phyloP scores from a whole-genome alignment of 2,113 vertebrate genomes.

The Cacatua alba region DNA sequence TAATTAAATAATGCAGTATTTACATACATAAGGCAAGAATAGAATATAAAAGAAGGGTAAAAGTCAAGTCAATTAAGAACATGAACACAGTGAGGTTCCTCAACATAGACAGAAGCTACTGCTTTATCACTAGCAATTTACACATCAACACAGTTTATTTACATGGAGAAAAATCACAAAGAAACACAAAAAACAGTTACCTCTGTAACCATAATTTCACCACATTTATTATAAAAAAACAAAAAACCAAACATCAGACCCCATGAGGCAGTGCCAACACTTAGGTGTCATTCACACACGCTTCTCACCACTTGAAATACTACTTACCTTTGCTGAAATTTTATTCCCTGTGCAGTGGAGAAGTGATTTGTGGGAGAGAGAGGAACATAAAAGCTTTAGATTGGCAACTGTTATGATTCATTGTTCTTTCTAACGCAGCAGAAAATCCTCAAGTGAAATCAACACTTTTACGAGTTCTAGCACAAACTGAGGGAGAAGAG shows the following conservation, averaged over 20 bases:
- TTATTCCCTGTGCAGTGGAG: neutral
- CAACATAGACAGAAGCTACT: neutral
- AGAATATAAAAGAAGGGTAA: neutral
- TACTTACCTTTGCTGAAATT: neutral
- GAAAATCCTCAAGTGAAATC: neutral
- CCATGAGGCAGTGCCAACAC: neutral
- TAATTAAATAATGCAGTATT: neutral
- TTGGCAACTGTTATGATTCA: neutral
- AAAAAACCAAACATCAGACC: neutral
- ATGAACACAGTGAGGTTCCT: neutral
- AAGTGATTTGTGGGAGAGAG: neutral
- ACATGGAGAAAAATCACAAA: accelerated
- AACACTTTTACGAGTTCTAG: neutral
- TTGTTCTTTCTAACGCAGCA: neutral
- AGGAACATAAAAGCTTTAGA: constrained; percentile 5
- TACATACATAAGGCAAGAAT: neutral
- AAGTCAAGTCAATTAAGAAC: neutral
- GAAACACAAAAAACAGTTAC: neutral
- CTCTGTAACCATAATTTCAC: neutral
- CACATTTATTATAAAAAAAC: neutral
- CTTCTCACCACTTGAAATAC: neutral
- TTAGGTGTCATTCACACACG: neutral
- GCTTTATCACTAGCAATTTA: neutral
- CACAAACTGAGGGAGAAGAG: neutral
- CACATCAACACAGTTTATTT: neutral